Evolutionary conservation across 2,797 vertebrate genomes (phyloP).

Genomic region (Lithobates pipiens): DNA sequence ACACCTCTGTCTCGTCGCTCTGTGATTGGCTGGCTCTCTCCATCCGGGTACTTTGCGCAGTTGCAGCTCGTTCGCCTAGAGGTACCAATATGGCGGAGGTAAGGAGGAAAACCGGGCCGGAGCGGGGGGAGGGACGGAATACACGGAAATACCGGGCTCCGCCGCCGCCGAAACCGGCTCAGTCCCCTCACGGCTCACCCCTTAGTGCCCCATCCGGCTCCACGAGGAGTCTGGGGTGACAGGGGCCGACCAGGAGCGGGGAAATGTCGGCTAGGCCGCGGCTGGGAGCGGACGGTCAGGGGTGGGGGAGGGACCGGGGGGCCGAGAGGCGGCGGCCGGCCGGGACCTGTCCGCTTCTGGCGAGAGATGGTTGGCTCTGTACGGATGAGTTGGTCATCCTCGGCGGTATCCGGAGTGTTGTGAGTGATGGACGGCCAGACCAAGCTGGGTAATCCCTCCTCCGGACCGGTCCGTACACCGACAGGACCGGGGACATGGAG

Average conservation of each 20-base stretch:
- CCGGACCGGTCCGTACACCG: too few relatives aligned
- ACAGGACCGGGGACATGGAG: too few relatives aligned
- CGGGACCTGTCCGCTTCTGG: constrained; percentile 40
- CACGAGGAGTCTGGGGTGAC: constrained; percentile 29
- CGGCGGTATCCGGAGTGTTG: not conserved
- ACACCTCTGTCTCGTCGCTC: constrained; percentile 56
- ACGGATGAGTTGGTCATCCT: not conserved
- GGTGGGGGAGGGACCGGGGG: constrained; percentile 64
- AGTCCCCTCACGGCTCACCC: not conserved
- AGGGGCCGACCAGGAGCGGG: constrained; percentile 64
- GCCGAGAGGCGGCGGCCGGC: constrained; percentile 66
- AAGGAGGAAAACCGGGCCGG: constrained; percentile 91
- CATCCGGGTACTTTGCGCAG: constrained; percentile 90
- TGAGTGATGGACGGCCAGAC: not conserved
- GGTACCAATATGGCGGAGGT: constrained; percentile 99
- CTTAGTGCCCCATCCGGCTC: not conserved
- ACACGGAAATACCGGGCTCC: constrained; percentile 24
- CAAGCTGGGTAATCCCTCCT: not conserved
- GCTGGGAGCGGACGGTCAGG: constrained; percentile 51
- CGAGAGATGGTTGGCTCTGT: not conserved
- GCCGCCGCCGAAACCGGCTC: not conserved
- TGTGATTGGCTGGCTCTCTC: constrained; percentile 85
- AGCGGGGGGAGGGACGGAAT: constrained; percentile 67
- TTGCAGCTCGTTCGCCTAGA: constrained; percentile 88
- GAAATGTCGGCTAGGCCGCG: constrained; percentile 75